Conservation (phyloP, 2,113 vertebrate species). For the Pelecanoides urinatrix region DNA sequence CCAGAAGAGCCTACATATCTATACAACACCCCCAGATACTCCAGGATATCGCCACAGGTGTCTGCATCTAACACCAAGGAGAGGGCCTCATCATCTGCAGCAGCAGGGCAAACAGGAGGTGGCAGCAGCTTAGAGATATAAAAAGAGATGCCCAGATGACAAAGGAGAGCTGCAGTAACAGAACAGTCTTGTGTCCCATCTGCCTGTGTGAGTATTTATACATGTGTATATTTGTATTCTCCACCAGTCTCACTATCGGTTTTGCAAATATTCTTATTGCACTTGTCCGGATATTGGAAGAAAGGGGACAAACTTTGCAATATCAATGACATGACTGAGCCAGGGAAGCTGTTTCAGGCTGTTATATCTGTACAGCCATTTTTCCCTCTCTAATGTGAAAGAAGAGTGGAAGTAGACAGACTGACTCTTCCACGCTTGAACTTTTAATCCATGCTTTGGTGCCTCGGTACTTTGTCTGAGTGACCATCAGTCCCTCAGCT, state of each 20-base stretch:
- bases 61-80: not conserved
- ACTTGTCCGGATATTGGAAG: not conserved
- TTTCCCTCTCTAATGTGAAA: not conserved
- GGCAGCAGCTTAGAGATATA: not conserved
- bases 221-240: not conserved
- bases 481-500: not conserved
- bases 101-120: not conserved
- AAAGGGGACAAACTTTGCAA: not conserved
- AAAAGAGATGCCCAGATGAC: not conserved
- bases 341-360: not conserved
- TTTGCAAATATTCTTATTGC: not conserved
- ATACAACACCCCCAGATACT: not conserved
- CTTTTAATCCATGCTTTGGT: not conserved
- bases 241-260: not conserved
- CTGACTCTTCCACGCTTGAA: not conserved
- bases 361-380: not conserved
- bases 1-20: not conserved
- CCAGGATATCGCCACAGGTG: not conserved
- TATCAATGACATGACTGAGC: not conserved
- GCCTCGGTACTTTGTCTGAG: not conserved
- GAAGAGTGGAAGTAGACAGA: not conserved
- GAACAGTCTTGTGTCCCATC: not conserved
- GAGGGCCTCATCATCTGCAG: not conserved
- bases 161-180: not conserved
- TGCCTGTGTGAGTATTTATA: not conserved